These are phyloP conservation scores for Dynastes hyllus DNA, from an alignment of 2,888 invertebrate genomes.

Conservation along the genomic window DNA sequence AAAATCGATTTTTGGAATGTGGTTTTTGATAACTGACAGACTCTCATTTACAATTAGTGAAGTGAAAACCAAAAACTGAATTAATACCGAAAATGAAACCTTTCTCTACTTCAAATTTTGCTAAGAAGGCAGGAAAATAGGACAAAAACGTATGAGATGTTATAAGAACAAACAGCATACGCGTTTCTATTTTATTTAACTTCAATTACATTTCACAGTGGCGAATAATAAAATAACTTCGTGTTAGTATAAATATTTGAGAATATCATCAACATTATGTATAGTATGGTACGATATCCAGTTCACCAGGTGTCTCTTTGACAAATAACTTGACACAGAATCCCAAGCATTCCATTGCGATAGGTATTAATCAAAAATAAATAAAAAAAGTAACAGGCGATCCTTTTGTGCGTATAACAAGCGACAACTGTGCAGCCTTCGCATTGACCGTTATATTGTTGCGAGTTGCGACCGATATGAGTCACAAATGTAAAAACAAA, in stretches of 20 bases:
- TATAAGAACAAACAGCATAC: too few relatives aligned
- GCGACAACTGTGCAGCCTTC: constrained; percentile 4
- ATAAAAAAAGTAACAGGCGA: not conserved
- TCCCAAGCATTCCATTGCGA: not conserved
- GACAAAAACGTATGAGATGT: too few relatives aligned
- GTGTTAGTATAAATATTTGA: not conserved
- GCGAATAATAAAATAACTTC: too few relatives aligned
- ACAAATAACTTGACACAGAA: constrained; percentile 15
- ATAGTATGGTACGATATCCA: not conserved
- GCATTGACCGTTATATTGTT: constrained; percentile 46
- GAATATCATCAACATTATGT: not conserved
- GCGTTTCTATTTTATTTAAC: too few relatives aligned
- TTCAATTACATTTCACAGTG: too few relatives aligned
- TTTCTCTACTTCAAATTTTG: too few relatives aligned
- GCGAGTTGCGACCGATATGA: constrained; percentile 23
- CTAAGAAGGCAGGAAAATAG: too few relatives aligned
- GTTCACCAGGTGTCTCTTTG: not conserved
- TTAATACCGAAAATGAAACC: too few relatives aligned
- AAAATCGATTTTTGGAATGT: too few relatives aligned
- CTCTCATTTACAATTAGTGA: too few relatives aligned
- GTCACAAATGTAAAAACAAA: constrained; percentile 50
- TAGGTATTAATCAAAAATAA: constrained; percentile 7
- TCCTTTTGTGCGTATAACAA: not conserved
- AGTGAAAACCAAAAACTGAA: too few relatives aligned
- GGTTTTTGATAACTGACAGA: too few relatives aligned